Base-by-base conservation (phyloP, 2,888 invertebrate genomes). In the Arrhopalites spinosus region DNA sequence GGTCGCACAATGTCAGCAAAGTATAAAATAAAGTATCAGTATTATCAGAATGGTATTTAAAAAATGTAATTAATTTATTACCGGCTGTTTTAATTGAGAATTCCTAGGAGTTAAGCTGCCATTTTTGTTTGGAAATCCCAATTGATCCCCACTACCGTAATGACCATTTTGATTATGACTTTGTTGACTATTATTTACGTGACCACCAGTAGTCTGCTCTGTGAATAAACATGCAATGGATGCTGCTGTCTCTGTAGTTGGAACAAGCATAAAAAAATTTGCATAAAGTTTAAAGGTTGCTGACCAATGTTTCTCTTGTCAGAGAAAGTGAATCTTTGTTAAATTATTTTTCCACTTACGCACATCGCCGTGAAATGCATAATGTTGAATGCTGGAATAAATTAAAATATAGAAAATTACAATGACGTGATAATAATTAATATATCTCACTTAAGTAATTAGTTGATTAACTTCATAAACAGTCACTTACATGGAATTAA, bases 401-500 rank as follows among this genome's bases (percentile, higher is more conserved):
- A 50, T 29, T 15, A 71, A 70, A 29, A 25, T n/a, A 23, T 13
- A 15, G n/a, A n/a, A n/a, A n/a, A n/a, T n/a, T n/a, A n/a, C n/a
- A n/a, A n/a, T n/a, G n/a, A n/a, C n/a, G n/a, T n/a, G n/a, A n/a
- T n/a, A n/a, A n/a, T n/a, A n/a, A n/a, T n/a, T n/a, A n/a, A n/a
- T n/a, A n/a, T n/a, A n/a, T n/a, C n/a, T n/a, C n/a, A n/a, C n/a
- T n/a, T n/a, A n/a, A n/a, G n/a, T n/a, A n/a, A n/a, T n/a, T n/a
- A n/a, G n/a, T n/a, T n/a, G n/a, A n/a, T n/a, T n/a, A n/a, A n/a
- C n/a, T n/a, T n/a, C n/a, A n/a, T n/a, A n/a, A n/a, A n/a, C n/a
- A n/a, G n/a, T n/a, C 11, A 29, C 92, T 89, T 86, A 95, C 95
- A 97, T 87, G 1, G 94, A 91, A 84, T 95, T 92, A 79, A 97